A percentile compares a stretch with the other conserved stretches of the same genome.
Conservation (phyloP, 2,888 invertebrate genomes). For the Apodemia duryi region DNA sequence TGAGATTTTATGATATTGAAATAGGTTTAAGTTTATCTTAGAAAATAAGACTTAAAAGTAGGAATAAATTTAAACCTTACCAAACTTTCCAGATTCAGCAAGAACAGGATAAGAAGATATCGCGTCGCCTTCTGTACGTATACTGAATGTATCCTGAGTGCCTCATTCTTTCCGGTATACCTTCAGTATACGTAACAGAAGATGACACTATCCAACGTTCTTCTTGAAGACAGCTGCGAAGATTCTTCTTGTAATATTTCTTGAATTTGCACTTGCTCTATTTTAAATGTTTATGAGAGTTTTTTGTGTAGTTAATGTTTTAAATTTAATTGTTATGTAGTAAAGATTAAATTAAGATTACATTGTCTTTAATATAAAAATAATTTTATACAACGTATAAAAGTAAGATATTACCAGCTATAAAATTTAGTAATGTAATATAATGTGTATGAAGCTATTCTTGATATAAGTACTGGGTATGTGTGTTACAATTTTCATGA, state of each 20-base stretch:
- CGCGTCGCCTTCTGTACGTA: slow-evolving; percentile 97
- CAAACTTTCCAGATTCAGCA: slow-evolving; percentile 32
- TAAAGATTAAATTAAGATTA: too few relatives aligned
- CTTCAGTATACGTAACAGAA: slow-evolving; percentile 99
- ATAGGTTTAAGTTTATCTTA: slow-evolving; percentile 48
- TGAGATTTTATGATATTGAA: slow-evolving; percentile 66
- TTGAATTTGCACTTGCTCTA: not conserved
- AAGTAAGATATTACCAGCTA: too few relatives aligned
- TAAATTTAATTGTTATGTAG: too few relatives aligned
- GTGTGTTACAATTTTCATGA: too few relatives aligned
- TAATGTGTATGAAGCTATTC: too few relatives aligned
- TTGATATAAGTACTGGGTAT: too few relatives aligned
- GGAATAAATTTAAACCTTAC: slow-evolving; percentile 25
- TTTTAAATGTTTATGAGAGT: not conserved
- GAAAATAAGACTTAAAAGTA: slow-evolving; percentile 40
- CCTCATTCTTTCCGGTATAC: slow-evolving; percentile 97
- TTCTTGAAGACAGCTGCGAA: slow-evolving; percentile 29
- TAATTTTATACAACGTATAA: too few relatives aligned
- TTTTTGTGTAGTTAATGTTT: not conserved
- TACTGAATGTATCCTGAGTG: slow-evolving; percentile 99
- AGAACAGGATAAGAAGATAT: slow-evolving; percentile 62
- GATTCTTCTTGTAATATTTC: slow-evolving; percentile 36
- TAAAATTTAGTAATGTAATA: too few relatives aligned
- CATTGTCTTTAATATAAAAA: too few relatives aligned
- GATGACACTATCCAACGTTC: slow-evolving; percentile 87